Conservation (phyloP, 2,888 invertebrate species). For the Timandra comae region DNA sequence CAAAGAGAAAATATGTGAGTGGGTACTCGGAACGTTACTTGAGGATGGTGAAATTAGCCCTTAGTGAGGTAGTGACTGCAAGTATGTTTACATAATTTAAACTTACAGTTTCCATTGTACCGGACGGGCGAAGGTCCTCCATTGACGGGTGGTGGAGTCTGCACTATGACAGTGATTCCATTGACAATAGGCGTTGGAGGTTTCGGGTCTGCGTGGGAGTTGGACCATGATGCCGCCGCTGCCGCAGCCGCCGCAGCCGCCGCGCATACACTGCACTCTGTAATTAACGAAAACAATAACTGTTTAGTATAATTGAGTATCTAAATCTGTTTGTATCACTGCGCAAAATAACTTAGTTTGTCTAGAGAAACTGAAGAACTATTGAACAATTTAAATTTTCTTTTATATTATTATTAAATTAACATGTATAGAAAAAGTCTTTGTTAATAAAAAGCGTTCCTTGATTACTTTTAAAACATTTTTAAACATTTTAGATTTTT, state of each 20-base stretch:
- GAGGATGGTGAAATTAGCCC: too few relatives aligned
- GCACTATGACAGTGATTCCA: slow-evolving; percentile 27
- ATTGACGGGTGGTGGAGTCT: slow-evolving; percentile 23
- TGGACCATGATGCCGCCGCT: slow-evolving; percentile 56
- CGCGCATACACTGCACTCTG: slow-evolving; percentile 69
- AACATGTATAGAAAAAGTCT: too few relatives aligned
- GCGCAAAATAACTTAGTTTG: not conserved
- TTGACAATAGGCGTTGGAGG: slow-evolving; percentile 35
- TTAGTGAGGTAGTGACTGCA: too few relatives aligned
- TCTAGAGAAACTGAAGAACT: not conserved
- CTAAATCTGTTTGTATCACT: not conserved
- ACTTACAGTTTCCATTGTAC: slow-evolving; percentile 50
- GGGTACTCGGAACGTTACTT: too few relatives aligned
- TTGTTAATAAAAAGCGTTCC: too few relatives aligned
- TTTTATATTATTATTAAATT: too few relatives aligned
- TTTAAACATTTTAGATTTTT: too few relatives aligned
- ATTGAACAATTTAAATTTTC: too few relatives aligned
- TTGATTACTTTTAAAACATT: too few relatives aligned
- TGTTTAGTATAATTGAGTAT: not conserved
- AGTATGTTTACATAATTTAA: too few relatives aligned
- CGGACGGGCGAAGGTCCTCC: slow-evolving; percentile 19
- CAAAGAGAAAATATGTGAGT: too few relatives aligned
- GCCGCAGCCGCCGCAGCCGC: slow-evolving; percentile 70
- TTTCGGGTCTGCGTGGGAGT: slow-evolving; percentile 44
- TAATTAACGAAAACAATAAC: slow-evolving; percentile 16